phyloP scores from a whole-genome alignment of 2,888 invertebrate genomes.

The Dicranocentrus wangi region DNA sequence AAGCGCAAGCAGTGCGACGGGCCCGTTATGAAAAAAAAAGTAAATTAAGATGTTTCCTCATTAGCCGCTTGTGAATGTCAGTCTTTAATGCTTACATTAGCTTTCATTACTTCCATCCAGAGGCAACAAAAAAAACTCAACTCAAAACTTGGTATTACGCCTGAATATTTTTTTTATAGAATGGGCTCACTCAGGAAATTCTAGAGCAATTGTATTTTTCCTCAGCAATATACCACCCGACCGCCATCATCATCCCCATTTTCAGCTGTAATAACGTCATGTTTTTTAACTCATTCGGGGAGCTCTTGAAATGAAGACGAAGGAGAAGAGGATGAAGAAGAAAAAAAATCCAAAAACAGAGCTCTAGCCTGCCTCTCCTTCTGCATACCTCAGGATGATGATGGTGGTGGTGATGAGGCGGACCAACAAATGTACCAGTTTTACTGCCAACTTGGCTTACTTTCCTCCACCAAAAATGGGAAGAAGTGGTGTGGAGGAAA shows the following conservation, averaged over 20 bases:
- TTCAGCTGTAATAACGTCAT: constrained; percentile 46
- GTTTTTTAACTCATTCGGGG: constrained; percentile 12
- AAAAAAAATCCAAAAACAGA: not conserved
- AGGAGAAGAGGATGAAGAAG: too few species aligned
- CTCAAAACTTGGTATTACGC: not conserved
- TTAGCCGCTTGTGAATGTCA: constrained; percentile 29
- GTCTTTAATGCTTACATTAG: not conserved
- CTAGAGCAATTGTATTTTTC: constrained; percentile 9
- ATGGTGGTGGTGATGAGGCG: not conserved
- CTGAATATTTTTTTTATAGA: too few species aligned
- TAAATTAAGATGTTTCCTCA: constrained; percentile 20
- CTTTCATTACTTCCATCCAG: constrained; percentile 3
- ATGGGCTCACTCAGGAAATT: not conserved
- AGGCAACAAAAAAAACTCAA: not conserved
- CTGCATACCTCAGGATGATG: not conserved
- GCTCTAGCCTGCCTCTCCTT: not conserved
- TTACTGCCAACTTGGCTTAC: constrained; percentile 56
- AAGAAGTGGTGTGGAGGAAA: constrained; percentile 20
- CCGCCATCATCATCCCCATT: constrained; percentile 37
- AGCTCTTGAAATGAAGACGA: constrained; percentile 40
- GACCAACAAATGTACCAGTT: constrained; percentile 28
- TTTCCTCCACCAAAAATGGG: constrained; percentile 55
- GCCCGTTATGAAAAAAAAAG: not conserved
- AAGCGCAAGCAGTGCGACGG: not conserved
- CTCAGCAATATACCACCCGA: not conserved